These are phyloP conservation scores for Pocillopora damicornis DNA, from an alignment of 64 coral and sea anemone genomes.

Conservation along the genomic window DNA sequence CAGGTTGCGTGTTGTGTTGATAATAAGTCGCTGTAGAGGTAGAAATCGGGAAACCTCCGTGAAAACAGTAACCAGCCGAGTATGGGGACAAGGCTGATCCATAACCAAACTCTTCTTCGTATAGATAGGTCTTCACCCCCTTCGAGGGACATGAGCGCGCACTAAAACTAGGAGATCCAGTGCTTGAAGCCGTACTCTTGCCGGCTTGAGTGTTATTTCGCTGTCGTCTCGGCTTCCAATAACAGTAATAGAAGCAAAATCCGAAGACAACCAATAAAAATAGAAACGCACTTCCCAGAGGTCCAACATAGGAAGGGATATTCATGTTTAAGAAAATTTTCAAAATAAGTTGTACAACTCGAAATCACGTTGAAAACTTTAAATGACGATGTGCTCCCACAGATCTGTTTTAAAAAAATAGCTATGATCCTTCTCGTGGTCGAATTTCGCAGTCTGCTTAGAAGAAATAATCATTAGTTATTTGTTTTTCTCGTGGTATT, in stretches of 20 bases:
- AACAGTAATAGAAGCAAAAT: conserved; percentile 33
- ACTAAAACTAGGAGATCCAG: not conserved
- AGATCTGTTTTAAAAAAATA: too few species aligned
- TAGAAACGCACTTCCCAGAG: conserved; percentile 2
- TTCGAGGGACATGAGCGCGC: not conserved
- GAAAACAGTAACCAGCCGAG: conserved; percentile 32
- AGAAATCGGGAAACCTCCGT: conserved; percentile 27
- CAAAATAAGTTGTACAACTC: not conserved
- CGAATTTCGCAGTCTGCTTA: too few species aligned
- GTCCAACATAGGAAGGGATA: conserved; percentile 29
- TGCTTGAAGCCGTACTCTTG: not conserved
- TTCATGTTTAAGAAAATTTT: not conserved
- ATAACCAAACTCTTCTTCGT: conserved; percentile 18
- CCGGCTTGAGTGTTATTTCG: not conserved
- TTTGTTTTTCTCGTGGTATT: too few species aligned
- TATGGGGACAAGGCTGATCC: not conserved
- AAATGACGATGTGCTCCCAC: not conserved
- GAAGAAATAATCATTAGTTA: too few species aligned
- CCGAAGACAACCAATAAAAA: conserved; percentile 17
- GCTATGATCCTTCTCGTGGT: too few species aligned
- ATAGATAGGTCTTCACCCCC: not conserved
- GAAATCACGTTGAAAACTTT: not conserved
- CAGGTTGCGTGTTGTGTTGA: conserved; percentile 21
- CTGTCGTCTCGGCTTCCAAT: conserved; percentile 22
- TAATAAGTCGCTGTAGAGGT: not conserved